Evolutionary conservation across 2,113 vertebrate species (phyloP).

Genomic region (Oxygymnocypris stewartii): DNA sequence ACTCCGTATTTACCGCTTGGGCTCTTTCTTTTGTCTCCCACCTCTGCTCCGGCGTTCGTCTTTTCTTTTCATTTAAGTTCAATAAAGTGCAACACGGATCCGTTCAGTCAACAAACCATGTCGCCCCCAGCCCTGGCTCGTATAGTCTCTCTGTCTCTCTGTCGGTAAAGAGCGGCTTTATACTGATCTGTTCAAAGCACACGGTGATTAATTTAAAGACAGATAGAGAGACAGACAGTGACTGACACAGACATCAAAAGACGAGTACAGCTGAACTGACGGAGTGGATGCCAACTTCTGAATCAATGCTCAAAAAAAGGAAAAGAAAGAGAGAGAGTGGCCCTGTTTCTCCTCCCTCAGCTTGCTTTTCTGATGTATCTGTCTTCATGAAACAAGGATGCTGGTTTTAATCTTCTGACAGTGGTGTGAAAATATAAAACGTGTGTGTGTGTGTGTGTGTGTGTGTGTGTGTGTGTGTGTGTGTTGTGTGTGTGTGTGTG

Average conservation of each 20-base stretch:
- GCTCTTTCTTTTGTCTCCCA: constrained; percentile 2
- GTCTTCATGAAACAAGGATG: constrained; percentile 62
- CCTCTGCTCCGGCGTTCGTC: constrained; percentile 1
- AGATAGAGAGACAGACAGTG: constrained; percentile 68
- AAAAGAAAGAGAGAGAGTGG: background rate
- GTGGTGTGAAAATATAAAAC: constrained; percentile 57
- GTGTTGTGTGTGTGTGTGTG: no score
- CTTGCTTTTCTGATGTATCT: constrained; percentile 66
- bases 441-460: no score
- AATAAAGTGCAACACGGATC: constrained; percentile 21
- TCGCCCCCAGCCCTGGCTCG: constrained; percentile 16
- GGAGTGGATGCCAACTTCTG: constrained; percentile 66
- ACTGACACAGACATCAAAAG: constrained; percentile 72
- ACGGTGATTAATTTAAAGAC: constrained; percentile 73
- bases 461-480: no score
- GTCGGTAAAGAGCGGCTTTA: constrained; percentile 57
- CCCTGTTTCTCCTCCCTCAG: constrained; percentile 13
- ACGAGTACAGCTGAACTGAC: constrained; percentile 60
- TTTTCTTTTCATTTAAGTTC: constrained; percentile 40
- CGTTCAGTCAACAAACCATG: constrained; percentile 46
- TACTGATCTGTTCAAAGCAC: constrained; percentile 69
- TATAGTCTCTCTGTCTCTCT: constrained; percentile 28
- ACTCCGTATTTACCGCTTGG: background rate
- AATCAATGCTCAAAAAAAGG: constrained; percentile 58
- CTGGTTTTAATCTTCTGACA: constrained; percentile 66